Percentiles rank a stretch among this genome's conserved stretches.
Evolutionary conservation across 1,140 invertebrate genomes (phyloP).

Genomic region (Hydropsyche tenuis): DNA sequence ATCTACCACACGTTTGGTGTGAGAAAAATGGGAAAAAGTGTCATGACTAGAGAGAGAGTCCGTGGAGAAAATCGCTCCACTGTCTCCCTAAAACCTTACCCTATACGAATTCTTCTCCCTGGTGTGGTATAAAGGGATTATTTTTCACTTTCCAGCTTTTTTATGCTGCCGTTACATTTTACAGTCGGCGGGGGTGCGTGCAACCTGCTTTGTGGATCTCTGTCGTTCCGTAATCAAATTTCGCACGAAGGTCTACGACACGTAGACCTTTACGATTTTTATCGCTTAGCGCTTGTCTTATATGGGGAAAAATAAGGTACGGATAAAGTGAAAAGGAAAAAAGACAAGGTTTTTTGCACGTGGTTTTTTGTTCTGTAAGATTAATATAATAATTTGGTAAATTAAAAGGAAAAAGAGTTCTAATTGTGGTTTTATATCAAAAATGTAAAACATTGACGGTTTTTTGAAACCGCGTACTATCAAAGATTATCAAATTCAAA

Average conservation of each 20-base stretch:
- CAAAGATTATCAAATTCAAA: too few species aligned
- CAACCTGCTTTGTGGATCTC: slow-evolving; percentile 17
- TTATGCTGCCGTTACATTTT: slow-evolving; percentile 41
- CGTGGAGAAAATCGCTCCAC: slow-evolving; percentile 18
- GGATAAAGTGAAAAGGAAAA: too few species aligned
- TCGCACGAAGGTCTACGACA: not conserved
- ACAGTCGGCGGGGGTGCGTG: slow-evolving; percentile 34
- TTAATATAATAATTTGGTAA: too few species aligned
- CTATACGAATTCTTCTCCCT: not conserved
- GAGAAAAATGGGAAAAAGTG: slow-evolving; percentile 48
- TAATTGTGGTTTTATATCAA: too few species aligned
- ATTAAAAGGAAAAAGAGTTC: too few species aligned
- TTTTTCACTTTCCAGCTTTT: slow-evolving; percentile 49
- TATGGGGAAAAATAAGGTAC: not conserved
- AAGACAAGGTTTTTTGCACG: too few species aligned
- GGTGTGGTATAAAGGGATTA: slow-evolving; percentile 45
- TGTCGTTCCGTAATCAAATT: slow-evolving; percentile 47
- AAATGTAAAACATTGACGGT: too few species aligned
- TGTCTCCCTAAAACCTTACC: not conserved
- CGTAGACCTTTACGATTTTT: too few species aligned
- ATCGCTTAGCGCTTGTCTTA: not conserved
- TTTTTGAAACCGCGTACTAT: too few species aligned
- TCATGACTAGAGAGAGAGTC: slow-evolving; percentile 27
- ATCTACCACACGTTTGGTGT: slow-evolving; percentile 29
- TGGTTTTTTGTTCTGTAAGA: too few species aligned